Conservation (phyloP, 2,113 vertebrate species). For the Antechinus flavipes region DNA sequence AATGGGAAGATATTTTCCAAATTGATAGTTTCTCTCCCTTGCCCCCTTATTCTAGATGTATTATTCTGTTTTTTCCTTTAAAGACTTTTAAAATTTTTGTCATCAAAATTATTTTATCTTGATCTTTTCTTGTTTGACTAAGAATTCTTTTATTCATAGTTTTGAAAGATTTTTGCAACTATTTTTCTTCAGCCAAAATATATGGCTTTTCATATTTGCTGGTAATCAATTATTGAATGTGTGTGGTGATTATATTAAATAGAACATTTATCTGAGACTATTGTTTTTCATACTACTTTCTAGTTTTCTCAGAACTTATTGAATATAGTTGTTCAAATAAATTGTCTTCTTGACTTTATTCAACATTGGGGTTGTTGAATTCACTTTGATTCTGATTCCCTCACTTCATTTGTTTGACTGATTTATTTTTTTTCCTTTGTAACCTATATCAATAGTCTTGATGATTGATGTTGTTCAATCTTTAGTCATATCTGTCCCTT, state of each 20-base stretch:
- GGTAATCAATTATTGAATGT: neutral
- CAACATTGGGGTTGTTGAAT: neutral
- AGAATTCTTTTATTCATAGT: neutral
- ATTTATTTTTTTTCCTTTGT: too few species aligned
- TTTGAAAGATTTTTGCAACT: neutral
- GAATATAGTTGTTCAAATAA: neutral
- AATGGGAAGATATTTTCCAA: neutral
- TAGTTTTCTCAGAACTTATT: neutral
- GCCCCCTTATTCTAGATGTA: neutral
- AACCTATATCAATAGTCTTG: too few species aligned
- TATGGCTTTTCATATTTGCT: neutral
- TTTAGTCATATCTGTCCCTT: too few species aligned
- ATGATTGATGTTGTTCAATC: too few species aligned
- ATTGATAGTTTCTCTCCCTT: too few species aligned
- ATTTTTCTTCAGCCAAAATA: neutral
- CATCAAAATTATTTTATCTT: neutral
- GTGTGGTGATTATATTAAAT: neutral
- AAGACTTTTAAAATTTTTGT: neutral
- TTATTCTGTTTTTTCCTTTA: neutral
- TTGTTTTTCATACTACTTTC: neutral
- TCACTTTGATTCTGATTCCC: neutral
- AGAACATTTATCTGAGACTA: too few species aligned
- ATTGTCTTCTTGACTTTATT: neutral
- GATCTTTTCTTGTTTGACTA: neutral
- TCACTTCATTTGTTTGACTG: neutral